These are phyloP conservation scores for Sitodiplosis mosellana DNA, from an alignment of 1,140 invertebrate species.

Conservation along the genomic window DNA sequence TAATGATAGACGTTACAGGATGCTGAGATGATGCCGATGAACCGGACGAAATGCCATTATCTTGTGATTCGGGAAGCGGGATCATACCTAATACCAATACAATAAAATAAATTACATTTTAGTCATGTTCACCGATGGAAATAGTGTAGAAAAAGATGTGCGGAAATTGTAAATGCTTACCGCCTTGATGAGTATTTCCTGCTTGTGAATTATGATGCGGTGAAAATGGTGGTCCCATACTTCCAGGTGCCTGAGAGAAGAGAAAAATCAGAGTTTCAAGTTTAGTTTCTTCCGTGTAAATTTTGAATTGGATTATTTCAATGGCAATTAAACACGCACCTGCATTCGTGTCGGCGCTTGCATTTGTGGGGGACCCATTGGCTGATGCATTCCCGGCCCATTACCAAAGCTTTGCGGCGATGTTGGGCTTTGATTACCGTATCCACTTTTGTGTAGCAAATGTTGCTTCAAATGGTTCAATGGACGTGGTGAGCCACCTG, in stretches of 20 bases:
- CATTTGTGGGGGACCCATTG: constrained; percentile 31
- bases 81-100: constrained; percentile 10
- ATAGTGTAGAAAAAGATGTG: constrained; percentile 13
- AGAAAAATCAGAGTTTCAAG: no score
- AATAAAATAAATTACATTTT: not conserved
- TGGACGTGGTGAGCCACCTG: constrained; percentile 25
- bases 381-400: constrained; percentile 23
- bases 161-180: constrained; percentile 19
- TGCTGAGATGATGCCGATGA: constrained; percentile 29
- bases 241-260: constrained; percentile 16
- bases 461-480: constrained; percentile 48
- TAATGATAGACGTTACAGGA: constrained; percentile 66
- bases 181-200: no score
- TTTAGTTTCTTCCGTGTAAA: no score
- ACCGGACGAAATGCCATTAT: constrained; percentile 23
- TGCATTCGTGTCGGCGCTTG: constrained; percentile 11
- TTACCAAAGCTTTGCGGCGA: constrained; percentile 36
- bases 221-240: constrained; percentile 31
- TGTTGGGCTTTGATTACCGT: constrained; percentile 29
- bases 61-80: constrained; percentile 11
- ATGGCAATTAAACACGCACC: no score
- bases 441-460: constrained; percentile 42
- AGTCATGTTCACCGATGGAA: constrained; percentile 7
- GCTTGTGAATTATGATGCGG: constrained; percentile 19
- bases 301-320: no score